Evolutionary conservation across 2,113 vertebrate genomes (phyloP).

Genomic region (Hippoglossus stenolepis): DNA sequence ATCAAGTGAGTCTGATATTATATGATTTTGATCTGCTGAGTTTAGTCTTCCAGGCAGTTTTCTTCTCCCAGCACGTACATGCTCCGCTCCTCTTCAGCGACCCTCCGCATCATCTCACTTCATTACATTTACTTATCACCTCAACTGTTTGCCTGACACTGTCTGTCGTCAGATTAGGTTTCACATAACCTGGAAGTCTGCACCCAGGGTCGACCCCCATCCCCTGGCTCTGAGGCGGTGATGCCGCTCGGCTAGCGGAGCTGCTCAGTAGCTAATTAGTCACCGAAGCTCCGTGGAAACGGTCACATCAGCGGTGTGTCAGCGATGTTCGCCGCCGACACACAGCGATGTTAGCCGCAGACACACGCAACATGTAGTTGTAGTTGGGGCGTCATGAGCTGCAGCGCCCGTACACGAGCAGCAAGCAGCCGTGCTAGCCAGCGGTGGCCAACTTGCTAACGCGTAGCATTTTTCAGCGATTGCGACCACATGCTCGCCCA

Average conservation of each 20-base stretch:
- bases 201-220: rapidly evolving
- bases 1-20: not conserved
- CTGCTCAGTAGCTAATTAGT: conserved; percentile 1
- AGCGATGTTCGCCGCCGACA: not conserved
- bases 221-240: not conserved
- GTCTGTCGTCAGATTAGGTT: rapidly evolving
- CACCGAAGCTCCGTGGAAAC: not conserved
- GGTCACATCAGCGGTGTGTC: not conserved
- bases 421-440: not conserved
- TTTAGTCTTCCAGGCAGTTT: conserved; percentile 17
- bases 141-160: rapidly evolving
- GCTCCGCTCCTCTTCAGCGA: not conserved
- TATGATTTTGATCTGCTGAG: rapidly evolving
- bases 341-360: not conserved
- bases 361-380: not conserved
- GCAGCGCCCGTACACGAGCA: not conserved
- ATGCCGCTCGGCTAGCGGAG: conserved; percentile 21
- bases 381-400: not conserved
- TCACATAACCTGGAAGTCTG: not conserved
- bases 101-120: rapidly evolving
- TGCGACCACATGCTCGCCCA: conserved; percentile 10
- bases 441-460: conserved; percentile 27
- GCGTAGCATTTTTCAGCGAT: not conserved
- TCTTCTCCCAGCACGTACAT: not conserved
- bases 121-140: too few relatives aligned